A percentile compares a stretch with the other conserved stretches of the same genome.
phyloP scores from a whole-genome alignment of 2,888 invertebrate genomes.

The Bombylius discolor region DNA sequence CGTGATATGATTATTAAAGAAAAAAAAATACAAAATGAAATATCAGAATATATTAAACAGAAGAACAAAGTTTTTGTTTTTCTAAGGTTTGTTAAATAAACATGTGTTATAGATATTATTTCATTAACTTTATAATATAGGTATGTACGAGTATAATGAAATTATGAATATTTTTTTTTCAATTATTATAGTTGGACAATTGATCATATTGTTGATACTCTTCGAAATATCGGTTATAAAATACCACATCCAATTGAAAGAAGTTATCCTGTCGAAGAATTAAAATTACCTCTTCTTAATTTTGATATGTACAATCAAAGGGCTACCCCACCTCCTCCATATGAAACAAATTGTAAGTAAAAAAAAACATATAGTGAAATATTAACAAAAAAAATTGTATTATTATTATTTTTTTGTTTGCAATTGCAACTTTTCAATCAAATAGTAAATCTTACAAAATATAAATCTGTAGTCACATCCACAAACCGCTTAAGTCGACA shows the following conservation, averaged over 20 bases:
- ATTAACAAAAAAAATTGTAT: no score
- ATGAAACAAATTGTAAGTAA: constrained; percentile 27
- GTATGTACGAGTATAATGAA: neutral
- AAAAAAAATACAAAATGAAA: constrained; percentile 16
- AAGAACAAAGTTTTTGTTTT: constrained; percentile 24
- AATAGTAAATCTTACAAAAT: no score
- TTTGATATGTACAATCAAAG: constrained; percentile 27
- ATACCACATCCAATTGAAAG: constrained; percentile 15
- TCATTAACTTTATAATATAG: no score
- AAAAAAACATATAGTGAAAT: neutral
- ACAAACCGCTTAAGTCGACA: no score
- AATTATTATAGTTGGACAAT: constrained; percentile 5
- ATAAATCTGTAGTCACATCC: no score
- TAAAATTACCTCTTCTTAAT: constrained; percentile 29
- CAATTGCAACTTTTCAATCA: neutral
- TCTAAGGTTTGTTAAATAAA: constrained; percentile 21
- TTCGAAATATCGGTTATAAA: constrained; percentile 25
- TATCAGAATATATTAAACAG: constrained; percentile 20
- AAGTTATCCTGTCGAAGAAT: constrained; percentile 26
- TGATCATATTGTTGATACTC: constrained; percentile 21
- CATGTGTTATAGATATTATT: no score
- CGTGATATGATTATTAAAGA: constrained; percentile 17
- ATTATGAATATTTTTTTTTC: neutral
- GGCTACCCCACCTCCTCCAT: constrained; percentile 26
- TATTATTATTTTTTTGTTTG: no score